Conservation (phyloP, 1,140 invertebrate species). For the Leptonema lineaticorne region DNA sequence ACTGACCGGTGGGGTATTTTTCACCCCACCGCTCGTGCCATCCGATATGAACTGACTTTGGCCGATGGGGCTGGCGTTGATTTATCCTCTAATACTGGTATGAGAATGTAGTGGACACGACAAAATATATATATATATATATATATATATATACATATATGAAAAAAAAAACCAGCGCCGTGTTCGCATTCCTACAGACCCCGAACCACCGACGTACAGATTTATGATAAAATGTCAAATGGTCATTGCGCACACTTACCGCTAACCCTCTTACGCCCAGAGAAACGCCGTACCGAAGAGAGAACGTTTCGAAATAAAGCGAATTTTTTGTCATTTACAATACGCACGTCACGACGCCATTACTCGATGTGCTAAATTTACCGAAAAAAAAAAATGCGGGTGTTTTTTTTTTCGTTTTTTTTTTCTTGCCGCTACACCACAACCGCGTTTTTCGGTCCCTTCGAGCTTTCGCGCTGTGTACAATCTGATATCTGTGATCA, state of each 20-base stretch:
- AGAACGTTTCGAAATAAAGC: not conserved
- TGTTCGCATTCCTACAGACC: no score
- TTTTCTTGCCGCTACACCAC: no score
- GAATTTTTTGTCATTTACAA: not conserved
- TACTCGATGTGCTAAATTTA: not conserved
- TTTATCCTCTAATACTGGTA: not conserved
- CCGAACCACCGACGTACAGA: not conserved
- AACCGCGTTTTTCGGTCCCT: no score
- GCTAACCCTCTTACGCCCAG: not conserved
- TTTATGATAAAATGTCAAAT: constrained; percentile 22
- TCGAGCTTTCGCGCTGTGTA: no score
- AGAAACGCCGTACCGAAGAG: not conserved
- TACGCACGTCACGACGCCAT: not conserved
- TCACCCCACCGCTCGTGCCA: not conserved
- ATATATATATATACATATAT: no score
- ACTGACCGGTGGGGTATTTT: not conserved
- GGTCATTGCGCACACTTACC: not conserved
- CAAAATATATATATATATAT: no score
- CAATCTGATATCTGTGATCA: no score
- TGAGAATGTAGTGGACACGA: no score
- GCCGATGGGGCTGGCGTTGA: constrained; percentile 19
- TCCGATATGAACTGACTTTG: constrained; percentile 2
- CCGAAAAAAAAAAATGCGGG: no score
- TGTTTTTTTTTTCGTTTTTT: no score
- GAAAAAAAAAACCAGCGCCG: no score